These are phyloP conservation scores for Syngnathus scovelli DNA, from an alignment of 2,113 vertebrate species.

Conservation along the genomic window DNA sequence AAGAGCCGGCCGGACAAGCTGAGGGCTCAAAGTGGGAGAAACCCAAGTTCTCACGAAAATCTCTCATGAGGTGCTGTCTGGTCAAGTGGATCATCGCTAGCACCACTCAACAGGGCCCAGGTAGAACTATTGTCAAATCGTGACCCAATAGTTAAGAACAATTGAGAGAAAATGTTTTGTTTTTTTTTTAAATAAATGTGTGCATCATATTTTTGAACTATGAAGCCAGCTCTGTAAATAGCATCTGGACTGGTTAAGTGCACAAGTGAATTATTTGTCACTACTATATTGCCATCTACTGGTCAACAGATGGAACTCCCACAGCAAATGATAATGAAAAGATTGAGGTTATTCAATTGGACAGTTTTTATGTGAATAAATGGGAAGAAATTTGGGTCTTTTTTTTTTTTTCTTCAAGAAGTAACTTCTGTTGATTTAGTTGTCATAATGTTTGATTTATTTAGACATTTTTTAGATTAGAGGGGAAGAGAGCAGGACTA, in stretches of 20 bases:
- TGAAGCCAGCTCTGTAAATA: not conserved
- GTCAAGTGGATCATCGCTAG: slow-evolving; percentile 86
- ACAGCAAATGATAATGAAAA: not conserved
- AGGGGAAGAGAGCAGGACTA: slow-evolving; percentile 10
- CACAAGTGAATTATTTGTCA: not conserved
- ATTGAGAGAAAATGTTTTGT: too few relatives aligned
- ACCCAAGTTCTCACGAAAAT: slow-evolving; percentile 72
- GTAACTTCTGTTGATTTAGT: too few relatives aligned
- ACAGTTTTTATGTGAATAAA: too few relatives aligned
- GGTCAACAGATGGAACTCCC: slow-evolving; percentile 13
- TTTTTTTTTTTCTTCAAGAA: too few relatives aligned
- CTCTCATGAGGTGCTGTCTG: slow-evolving; percentile 83
- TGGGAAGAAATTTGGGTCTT: too few relatives aligned
- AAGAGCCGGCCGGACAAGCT: slow-evolving; percentile 59
- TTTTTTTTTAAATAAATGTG: too few relatives aligned
- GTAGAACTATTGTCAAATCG: slow-evolving; percentile 39
- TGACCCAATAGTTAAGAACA: too few relatives aligned
- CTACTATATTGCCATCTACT: slow-evolving; percentile 36
- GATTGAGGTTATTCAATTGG: too few relatives aligned
- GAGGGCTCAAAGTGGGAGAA: slow-evolving; percentile 77
- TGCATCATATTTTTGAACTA: too few relatives aligned
- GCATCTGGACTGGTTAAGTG: not conserved
- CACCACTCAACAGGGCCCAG: slow-evolving; percentile 76
- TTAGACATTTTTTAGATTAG: too few relatives aligned
- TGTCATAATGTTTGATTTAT: too few relatives aligned